phyloP scores from a whole-genome alignment of 2,797 vertebrate species.

The Cuniculus paca region DNA sequence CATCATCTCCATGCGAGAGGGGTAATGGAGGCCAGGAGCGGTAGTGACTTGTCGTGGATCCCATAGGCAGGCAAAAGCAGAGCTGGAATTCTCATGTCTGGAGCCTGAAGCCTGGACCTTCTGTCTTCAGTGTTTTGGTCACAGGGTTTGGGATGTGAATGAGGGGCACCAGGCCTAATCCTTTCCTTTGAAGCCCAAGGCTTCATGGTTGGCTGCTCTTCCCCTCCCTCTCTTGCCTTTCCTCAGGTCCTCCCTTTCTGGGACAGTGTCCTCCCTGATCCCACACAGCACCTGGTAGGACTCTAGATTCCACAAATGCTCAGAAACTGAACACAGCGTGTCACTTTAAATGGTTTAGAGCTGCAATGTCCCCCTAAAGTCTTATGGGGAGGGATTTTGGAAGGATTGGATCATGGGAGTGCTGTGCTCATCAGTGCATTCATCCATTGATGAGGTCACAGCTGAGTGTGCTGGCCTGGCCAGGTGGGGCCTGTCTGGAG shows the following conservation, averaged over 20 bases:
- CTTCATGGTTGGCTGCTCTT: rapidly evolving
- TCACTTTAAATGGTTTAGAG: background rate
- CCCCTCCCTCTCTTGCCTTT: background rate
- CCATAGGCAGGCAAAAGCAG: background rate
- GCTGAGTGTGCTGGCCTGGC: background rate
- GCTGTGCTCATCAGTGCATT: background rate
- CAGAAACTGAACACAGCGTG: background rate
- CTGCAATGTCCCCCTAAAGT: background rate
- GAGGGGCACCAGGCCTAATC: background rate
- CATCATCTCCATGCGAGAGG: background rate
- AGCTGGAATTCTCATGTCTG: background rate
- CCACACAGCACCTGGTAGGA: background rate
- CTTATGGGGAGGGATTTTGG: background rate
- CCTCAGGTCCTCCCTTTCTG: background rate
- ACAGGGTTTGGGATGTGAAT: rapidly evolving
- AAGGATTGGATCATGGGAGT: background rate
- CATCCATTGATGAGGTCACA: background rate
- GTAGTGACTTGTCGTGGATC: background rate
- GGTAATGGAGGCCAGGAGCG: background rate
- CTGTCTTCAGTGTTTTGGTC: rapidly evolving
- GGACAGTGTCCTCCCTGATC: rapidly evolving
- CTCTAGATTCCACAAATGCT: background rate
- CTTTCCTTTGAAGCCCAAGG: background rate
- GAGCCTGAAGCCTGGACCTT: background rate
- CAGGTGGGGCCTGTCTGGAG: background rate